Percentiles rank a stretch among this genome's conserved stretches.
These are phyloP conservation scores for Dynastes tityus DNA, from an alignment of 2,888 invertebrate genomes.

Conservation along the genomic window DNA sequence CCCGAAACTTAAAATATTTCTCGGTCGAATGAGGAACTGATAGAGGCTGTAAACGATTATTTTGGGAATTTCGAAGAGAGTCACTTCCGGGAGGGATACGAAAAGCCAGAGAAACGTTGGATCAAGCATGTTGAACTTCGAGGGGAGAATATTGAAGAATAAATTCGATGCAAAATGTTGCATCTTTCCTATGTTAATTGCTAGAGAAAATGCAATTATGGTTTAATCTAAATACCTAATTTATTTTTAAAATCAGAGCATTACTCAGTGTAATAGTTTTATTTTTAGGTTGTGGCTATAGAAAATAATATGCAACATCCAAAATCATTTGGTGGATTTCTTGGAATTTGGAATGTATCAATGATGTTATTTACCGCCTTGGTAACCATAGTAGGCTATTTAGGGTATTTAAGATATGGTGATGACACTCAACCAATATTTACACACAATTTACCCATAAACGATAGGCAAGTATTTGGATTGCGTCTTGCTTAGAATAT, in stretches of 20 bases:
- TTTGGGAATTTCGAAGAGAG: too few species aligned
- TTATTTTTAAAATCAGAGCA: not conserved
- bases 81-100: too few species aligned
- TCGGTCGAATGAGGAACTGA: too few species aligned
- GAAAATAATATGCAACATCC: slow-evolving; percentile 41
- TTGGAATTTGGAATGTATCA: slow-evolving; percentile 38
- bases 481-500: not conserved
- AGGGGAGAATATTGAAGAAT: too few species aligned
- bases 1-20: too few species aligned
- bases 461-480: not conserved
- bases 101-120: too few species aligned
- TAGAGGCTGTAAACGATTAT: too few species aligned
- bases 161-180: too few species aligned
- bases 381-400: slow-evolving; percentile 28
- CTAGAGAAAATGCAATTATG: not conserved
- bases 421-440: slow-evolving; percentile 2
- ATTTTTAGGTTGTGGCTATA: slow-evolving; percentile 25
- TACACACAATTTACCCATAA: slow-evolving; percentile 30
- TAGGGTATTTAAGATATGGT: slow-evolving; percentile 42
- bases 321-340: slow-evolving; percentile 41
- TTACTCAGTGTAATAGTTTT: not conserved
- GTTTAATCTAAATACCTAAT: not conserved
- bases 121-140: too few species aligned
- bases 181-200: too few species aligned
- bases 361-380: slow-evolving; percentile 31